phyloP scores from a whole-genome alignment of 2,113 vertebrate species.

The Micronycteris hirsuta region DNA sequence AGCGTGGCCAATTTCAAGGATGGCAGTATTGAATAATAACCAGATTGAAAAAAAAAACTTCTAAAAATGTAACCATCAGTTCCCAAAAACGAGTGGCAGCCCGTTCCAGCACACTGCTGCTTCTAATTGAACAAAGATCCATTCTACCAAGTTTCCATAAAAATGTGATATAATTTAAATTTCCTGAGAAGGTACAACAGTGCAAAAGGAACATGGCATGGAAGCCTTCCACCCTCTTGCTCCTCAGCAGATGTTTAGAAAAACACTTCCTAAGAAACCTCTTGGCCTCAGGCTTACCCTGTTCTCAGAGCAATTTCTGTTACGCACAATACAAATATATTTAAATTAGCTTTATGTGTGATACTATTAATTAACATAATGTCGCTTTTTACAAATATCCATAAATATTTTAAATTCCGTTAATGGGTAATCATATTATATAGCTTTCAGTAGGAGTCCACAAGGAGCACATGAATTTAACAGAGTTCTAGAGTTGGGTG shows the following conservation, averaged over 20 bases:
- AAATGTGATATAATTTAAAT: constrained; percentile 29
- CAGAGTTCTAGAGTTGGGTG: background rate
- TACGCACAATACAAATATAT: constrained; percentile 17
- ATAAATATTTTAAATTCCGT: constrained; percentile 52
- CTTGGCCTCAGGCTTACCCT: background rate
- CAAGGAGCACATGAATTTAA: constrained; percentile 4
- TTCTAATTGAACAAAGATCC: background rate
- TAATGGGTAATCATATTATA: background rate
- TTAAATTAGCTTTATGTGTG: constrained; percentile 44
- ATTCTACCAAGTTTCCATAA: constrained; percentile 4
- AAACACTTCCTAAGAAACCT: background rate
- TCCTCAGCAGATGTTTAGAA: background rate
- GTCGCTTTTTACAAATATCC: constrained; percentile 11
- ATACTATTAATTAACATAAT: constrained; percentile 42
- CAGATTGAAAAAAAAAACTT: background rate
- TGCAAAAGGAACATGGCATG: background rate
- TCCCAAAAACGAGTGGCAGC: background rate
- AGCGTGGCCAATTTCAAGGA: background rate
- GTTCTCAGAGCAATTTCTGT: background rate
- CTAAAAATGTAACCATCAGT: background rate
- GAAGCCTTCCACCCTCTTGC: background rate
- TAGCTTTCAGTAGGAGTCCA: constrained; percentile 1
- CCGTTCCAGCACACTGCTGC: background rate
- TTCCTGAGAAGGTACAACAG: constrained; percentile 54
- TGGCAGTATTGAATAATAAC: background rate